Conservation (phyloP, 92 coral and sea anemone species). For the Pocillopora grandis region DNA sequence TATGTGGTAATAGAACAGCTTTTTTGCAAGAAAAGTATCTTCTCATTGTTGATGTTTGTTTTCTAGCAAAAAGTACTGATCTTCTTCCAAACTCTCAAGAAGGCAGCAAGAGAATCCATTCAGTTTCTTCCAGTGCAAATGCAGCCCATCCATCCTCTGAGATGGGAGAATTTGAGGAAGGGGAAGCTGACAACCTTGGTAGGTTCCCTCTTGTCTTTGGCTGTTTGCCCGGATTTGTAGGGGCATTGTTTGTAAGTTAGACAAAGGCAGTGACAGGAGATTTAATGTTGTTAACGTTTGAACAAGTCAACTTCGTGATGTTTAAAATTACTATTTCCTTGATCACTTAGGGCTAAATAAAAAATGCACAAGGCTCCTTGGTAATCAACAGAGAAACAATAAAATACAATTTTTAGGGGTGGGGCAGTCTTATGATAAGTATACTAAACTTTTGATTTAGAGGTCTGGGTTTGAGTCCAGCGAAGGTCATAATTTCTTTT, state of each 20-base stretch:
- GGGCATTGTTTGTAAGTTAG: not conserved
- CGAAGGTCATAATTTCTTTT: no score
- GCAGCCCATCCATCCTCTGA: conserved; percentile 50
- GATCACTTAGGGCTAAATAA: no score
- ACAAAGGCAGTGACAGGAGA: no score
- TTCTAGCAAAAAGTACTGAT: conserved; percentile 66
- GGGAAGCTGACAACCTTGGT: conserved; percentile 41
- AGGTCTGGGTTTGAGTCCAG: no score
- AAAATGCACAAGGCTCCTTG: no score
- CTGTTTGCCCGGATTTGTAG: not conserved
- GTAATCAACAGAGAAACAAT: no score
- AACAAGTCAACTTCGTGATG: not conserved
- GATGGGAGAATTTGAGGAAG: conserved; percentile 57
- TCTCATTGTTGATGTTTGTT: not conserved
- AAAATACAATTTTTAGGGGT: no score
- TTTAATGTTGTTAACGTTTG: no score
- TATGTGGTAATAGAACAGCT: no score
- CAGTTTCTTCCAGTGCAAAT: conserved; percentile 64
- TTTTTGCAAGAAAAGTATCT: no score
- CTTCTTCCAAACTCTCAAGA: conserved; percentile 66
- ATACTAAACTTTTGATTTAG: no score
- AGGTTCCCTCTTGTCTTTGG: not conserved
- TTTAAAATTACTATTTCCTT: not conserved
- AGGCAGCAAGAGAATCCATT: conserved; percentile 61
- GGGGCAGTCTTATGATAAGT: no score